Base-by-base conservation (phyloP, 2,888 invertebrate species). In the Oscheius sp. region DNA sequence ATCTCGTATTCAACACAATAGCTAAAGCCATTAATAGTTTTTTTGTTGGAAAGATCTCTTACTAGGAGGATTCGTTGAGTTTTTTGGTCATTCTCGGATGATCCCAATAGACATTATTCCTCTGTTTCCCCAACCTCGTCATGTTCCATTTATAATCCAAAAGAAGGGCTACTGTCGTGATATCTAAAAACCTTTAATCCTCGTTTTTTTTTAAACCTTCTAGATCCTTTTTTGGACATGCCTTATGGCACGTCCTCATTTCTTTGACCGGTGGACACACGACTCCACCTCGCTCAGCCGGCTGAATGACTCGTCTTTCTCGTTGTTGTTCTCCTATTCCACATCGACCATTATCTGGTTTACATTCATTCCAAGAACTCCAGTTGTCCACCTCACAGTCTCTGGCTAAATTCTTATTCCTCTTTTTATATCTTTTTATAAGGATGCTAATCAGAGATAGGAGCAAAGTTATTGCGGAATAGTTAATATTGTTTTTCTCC, bases 1-100 rank as follows among this genome's bases (percentile, higher is more conserved):
- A 84, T 75, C 45, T 74, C 67, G 63, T 84, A 84, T 36, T 79
- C 73, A 2, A 82, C 82, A 50, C 84, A 84, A 63, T 84, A 83
- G 50, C 83, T 83, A 68, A 54, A 81, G 72, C 9, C n/a, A 36
- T 36, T 36, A 14, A 4, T 6, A 6, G 8, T 24, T 22, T 47
- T 5, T 47, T 22, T 24, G 36, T 28, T 2, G 47, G n/a, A 9
- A 32, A 20, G 9, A 54, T 2, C n/a, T 67, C 75, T 72, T 26
- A 78, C 77, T 68, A 74, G 2, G 63, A 41, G 0, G 73, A 36
- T 26, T 62, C 67, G 51, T 68, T 57, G 2, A 69, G 47, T 50
- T 71, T 74, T 28, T 72, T 73, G 9, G 62, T 68, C 28, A 73
- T 54, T 9, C 64, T 67, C 20, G 73, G 72, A 38, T 71, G 57